Conservation (phyloP, 2,888 invertebrate genomes). For the Caradrina clavipalpis region DNA sequence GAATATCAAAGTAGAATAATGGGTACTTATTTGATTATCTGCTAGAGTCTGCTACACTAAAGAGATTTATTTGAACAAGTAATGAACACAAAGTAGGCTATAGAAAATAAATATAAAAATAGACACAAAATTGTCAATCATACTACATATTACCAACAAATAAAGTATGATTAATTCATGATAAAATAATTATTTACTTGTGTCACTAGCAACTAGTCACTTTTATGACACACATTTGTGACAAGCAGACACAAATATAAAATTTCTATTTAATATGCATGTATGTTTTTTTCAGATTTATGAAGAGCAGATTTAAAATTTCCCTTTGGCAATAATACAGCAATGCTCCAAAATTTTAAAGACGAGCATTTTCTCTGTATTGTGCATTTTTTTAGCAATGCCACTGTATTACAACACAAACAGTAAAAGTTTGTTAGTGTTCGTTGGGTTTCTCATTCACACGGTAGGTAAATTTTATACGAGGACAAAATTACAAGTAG, state of each 20-base stretch:
- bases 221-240: conserved; percentile 8
- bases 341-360: not conserved
- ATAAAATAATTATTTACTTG: conserved; percentile 7
- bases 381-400: not conserved
- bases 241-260: not conserved
- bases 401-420: not conserved
- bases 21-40: not conserved
- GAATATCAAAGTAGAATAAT: not conserved
- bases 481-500: conserved; percentile 24
- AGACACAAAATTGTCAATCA: not conserved
- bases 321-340: conserved; percentile 1
- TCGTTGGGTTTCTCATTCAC: conserved; percentile 8
- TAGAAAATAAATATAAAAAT: not conserved
- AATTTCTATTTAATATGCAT: not conserved
- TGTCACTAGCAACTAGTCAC: conserved; percentile 7
- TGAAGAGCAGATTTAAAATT: not conserved
- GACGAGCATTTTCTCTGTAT: conserved; percentile 1
- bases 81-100: not conserved
- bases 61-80: not conserved
- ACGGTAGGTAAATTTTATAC: conserved; percentile 2
- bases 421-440: conserved; percentile 6
- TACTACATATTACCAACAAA: conserved; percentile 4
- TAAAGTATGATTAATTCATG: conserved; percentile 18
- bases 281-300: too few relatives aligned
- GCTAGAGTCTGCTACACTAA: not conserved